Evolutionary conservation across 2,888 invertebrate species (phyloP), one percentile per base, ranked within the genome.

Genomic region (Seira ritae): DNA sequence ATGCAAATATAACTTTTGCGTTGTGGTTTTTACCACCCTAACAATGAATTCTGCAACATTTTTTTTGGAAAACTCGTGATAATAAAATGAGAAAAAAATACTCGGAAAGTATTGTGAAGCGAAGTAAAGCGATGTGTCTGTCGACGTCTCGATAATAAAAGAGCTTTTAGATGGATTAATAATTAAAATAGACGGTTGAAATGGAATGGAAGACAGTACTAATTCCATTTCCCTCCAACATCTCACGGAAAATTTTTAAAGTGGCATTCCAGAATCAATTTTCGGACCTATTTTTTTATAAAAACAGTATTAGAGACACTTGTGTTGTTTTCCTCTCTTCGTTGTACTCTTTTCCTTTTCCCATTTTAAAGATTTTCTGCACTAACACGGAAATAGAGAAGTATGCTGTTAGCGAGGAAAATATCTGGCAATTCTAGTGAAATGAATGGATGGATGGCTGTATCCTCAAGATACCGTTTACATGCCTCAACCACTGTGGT

Each of bases 381-480:
- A 8, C 50, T n/a, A n/a, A 12, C 50, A 50, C 15, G 17, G 17
- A 50, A 50, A n/a, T 50, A 50, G 50, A 1, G 50, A 50, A 50
- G 50, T n/a, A 50, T 50, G 50, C 12, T 50, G 50, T 1, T 31
- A 50, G 50, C 3, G 50, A 15, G 12, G 50, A 50, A 50, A 50
- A 50, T 50, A 50, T 50, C 50, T 50, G 2, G 17, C 50, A 50
- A 50, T 50, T 50, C 50, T 6, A 23, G n/a, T 6, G 69, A 69
- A 69, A 69, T 17, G 69, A 19, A 69, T 55, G 60, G 66, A 74
- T 67, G 46, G 46, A 66, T 46, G 74, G 46, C 17, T 46, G 69
- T 74, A 81, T 71, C 70, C 80, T 70, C 80, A 55, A 81, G 75
- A 81, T 76, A 76, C 76, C 81, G 37, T 81, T 81, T 75, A 81